Percentiles rank a stretch among this genome's conserved stretches.
These are phyloP conservation scores for Anser cygnoides DNA, from an alignment of 2,113 vertebrate genomes.

Conservation along the genomic window DNA sequence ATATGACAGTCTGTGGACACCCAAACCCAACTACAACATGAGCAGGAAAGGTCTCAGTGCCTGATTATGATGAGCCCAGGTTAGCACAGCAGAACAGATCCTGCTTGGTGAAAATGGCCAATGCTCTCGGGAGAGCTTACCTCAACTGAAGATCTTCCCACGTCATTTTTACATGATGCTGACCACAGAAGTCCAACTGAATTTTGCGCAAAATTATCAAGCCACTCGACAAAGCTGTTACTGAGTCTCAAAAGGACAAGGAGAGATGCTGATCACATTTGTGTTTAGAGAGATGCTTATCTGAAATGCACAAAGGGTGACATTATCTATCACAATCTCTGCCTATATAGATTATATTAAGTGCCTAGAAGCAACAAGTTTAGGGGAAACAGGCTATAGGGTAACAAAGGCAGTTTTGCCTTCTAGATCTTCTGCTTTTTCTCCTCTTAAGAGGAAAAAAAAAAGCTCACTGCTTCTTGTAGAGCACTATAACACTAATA, in stretches of 20 bases:
- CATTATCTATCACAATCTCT: conserved; percentile 63
- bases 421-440: not conserved
- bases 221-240: conserved; percentile 54
- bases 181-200: conserved; percentile 55
- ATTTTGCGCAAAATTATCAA: conserved; percentile 53
- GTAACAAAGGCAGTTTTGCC: not conserved
- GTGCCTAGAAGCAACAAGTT: conserved; percentile 30
- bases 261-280: conserved; percentile 64
- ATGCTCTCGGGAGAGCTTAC: conserved; percentile 53
- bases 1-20: not conserved
- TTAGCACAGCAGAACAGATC: not conserved
- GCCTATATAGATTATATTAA: conserved; percentile 21
- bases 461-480: not conserved
- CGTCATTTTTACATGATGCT: conserved; percentile 45
- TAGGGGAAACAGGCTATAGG: not conserved
- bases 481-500: not conserved
- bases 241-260: conserved; percentile 64
- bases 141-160: conserved; percentile 53
- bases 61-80: not conserved
- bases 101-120: not conserved
- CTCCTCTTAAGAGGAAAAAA: not conserved
- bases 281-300: conserved; percentile 68
- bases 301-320: conserved; percentile 66
- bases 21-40: not conserved
- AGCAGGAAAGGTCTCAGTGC: not conserved